Conservation (phyloP, 2,113 vertebrate species). For the Lophius piscatorius region DNA sequence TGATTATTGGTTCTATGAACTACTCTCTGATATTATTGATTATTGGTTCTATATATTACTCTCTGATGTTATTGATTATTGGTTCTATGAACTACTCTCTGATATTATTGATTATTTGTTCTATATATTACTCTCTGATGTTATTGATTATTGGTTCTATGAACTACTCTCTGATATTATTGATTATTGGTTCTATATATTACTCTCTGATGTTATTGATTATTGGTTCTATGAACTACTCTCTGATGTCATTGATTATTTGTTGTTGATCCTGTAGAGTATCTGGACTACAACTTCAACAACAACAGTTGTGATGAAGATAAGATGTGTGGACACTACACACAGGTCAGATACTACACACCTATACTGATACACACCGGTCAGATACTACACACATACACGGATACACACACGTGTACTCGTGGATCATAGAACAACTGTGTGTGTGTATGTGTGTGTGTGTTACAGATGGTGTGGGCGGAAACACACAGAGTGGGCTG, state of each 20-base stretch:
- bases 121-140: too few relatives aligned
- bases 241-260: not conserved
- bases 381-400: slow-evolving; percentile 1
- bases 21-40: too few relatives aligned
- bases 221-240: too few relatives aligned
- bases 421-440: slow-evolving; percentile 10
- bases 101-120: too few relatives aligned
- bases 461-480: slow-evolving; percentile 74
- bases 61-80: too few relatives aligned
- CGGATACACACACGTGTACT: not conserved
- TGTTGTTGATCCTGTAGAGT: slow-evolving; percentile 40
- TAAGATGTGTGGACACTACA: slow-evolving; percentile 80
- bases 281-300: slow-evolving; percentile 59
- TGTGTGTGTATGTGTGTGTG: slow-evolving; percentile 32
- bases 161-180: too few relatives aligned
- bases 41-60: too few relatives aligned
- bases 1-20: too few relatives aligned
- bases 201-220: too few relatives aligned
- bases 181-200: too few relatives aligned
- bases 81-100: too few relatives aligned
- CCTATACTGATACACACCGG: not conserved
- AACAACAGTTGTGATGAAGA: slow-evolving; percentile 73
- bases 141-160: too few relatives aligned
- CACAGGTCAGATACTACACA: slow-evolving; percentile 69
- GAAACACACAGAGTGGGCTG: slow-evolving; percentile 71